phyloP scores from a whole-genome alignment of 2,888 invertebrate genomes.

The Drosophila engyochracea region DNA sequence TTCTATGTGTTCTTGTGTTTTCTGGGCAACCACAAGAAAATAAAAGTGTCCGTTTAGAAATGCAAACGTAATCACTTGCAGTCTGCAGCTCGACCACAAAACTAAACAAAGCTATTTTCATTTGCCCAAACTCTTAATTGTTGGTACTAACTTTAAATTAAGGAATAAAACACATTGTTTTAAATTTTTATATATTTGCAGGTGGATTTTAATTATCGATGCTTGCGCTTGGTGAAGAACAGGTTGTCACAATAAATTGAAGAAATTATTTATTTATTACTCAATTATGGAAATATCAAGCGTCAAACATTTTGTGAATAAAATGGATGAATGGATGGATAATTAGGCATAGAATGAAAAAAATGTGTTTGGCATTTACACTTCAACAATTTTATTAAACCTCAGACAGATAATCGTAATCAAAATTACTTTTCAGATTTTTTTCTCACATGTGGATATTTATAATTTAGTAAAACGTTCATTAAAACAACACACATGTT shows the following conservation, averaged over 20 bases:
- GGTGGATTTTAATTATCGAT: not conserved
- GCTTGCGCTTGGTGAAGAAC: not conserved
- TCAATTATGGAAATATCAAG: not conserved
- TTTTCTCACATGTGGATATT: not conserved
- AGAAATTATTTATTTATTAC: not conserved
- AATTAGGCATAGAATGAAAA: too few relatives aligned
- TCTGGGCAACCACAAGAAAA: conserved; percentile 62
- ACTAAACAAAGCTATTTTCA: conserved; percentile 34
- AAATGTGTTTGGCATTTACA: not conserved
- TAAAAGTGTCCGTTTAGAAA: conserved; percentile 65
- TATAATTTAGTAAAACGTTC: not conserved
- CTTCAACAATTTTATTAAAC: not conserved
- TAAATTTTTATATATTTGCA: not conserved
- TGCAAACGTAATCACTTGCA: conserved; percentile 73
- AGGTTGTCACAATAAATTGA: not conserved
- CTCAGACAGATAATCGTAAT: not conserved
- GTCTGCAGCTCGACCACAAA: conserved; percentile 29
- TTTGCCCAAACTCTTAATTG: conserved; percentile 27
- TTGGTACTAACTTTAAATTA: conserved; percentile 13
- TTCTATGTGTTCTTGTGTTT: conserved; percentile 11
- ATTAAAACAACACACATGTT: not conserved
- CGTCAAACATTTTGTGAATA: not conserved
- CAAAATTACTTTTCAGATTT: not conserved
- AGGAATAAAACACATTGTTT: not conserved
- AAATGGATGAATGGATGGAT: not conserved